These are phyloP conservation scores for Tinea pellionella DNA, from an alignment of 2,888 invertebrate genomes.

Conservation along the genomic window DNA sequence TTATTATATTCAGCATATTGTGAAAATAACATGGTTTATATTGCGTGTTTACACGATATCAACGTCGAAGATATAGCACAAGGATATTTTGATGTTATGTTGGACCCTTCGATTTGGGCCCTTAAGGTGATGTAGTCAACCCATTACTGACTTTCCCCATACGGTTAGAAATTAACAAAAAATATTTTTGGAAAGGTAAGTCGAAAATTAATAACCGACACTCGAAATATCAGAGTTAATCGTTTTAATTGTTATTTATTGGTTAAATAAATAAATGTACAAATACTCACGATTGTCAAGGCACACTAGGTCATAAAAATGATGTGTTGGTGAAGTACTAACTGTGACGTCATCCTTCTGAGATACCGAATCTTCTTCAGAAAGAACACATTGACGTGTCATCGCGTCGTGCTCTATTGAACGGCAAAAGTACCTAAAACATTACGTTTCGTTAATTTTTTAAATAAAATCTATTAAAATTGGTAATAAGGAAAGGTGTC, in stretches of 20 bases:
- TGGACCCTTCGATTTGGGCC: too few relatives aligned
- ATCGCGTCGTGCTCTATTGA: slow-evolving; percentile 91
- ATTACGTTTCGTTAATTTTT: too few relatives aligned
- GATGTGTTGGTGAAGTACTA: slow-evolving; percentile 86
- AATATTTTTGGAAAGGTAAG: too few relatives aligned
- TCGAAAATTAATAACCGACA: too few relatives aligned
- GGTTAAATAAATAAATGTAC: background rate
- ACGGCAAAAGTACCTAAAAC: slow-evolving; percentile 81
- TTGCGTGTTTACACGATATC: too few relatives aligned
- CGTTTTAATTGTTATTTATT: background rate
- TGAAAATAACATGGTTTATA: too few relatives aligned
- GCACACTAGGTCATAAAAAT: slow-evolving; percentile 90
- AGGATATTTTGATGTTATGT: too few relatives aligned
- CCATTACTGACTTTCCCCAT: too few relatives aligned
- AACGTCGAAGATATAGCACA: too few relatives aligned
- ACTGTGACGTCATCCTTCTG: slow-evolving; percentile 89
- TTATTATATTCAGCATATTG: too few relatives aligned
- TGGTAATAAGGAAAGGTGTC: slow-evolving; percentile 13
- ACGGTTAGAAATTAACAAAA: too few relatives aligned
- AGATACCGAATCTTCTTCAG: slow-evolving; percentile 91
- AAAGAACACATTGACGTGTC: slow-evolving; percentile 87
- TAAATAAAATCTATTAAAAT: background rate
- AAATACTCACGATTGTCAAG: slow-evolving; percentile 86
- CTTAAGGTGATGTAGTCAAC: too few relatives aligned
- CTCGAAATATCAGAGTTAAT: background rate